Base-by-base conservation (phyloP, 2,797 vertebrate species). In the Choloepus didactylus region DNA sequence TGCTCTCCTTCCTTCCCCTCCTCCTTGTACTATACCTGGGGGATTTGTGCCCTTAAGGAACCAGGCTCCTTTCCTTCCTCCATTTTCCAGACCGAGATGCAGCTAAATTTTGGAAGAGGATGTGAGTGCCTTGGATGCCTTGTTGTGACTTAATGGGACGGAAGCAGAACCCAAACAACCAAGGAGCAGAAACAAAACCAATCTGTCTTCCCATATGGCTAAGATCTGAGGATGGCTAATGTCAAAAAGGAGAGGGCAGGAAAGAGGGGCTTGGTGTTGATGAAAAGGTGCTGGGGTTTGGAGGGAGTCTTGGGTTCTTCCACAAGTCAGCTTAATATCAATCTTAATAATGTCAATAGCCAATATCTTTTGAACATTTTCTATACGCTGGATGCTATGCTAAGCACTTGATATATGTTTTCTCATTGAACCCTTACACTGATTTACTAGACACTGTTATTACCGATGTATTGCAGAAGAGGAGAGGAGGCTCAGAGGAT, bases 101-200 rank as follows among this genome's bases (percentile, higher is more conserved):
- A 75, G 62, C 51, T 77, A 31, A 56, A 27, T 69, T 77, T 73
- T 70, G 49, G 44, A 90, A 85, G 70, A 51, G 51, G 70, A 95
- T 89, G 38, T 79, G 35, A 87, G 38, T 87, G 54, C 27, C 44
- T 69, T 84, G 41, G 23, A 25, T 91, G 31, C 54, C 49, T 95
- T 80, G 14, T 44, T 76, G 21, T 76, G 54, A 72, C 56, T 87
- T 85, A 91, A 80, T 27, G 54, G 27, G 25, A 19, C 46, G 56
- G 49, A 96, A 93, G 23, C 21, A 80, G 89, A 96, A 84, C n/a
- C 54, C 75, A 89, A 41, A 49, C 51, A 64, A 35, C 8, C 18
- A 19, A 92, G 66, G n/a, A 51, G 29, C 51, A 23, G 86, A 66
- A 70, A 64, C 41, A 76, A 46, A 85, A 54, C 15, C 12, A 86